phyloP scores from a whole-genome alignment of 2,797 vertebrate genomes.

The Eospalax fontanierii region DNA sequence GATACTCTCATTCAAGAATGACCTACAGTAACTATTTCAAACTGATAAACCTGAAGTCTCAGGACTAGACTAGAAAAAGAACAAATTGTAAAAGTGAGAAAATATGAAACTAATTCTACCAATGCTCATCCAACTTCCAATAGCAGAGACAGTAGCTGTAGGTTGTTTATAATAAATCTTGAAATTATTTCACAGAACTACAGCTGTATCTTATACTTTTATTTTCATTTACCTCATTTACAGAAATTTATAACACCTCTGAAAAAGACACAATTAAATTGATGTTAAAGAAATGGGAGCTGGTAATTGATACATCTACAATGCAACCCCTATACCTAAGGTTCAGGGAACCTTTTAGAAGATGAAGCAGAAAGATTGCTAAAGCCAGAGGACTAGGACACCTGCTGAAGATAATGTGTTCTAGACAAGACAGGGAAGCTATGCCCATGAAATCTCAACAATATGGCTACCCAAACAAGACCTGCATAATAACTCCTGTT shows the following conservation, averaged over 20 bases:
- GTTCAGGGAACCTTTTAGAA: too few species aligned
- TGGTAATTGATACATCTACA: too few species aligned
- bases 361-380: too few species aligned
- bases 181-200: constrained; percentile 24
- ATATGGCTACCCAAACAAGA: too few species aligned
- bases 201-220: constrained; percentile 55
- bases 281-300: neutral
- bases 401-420: too few species aligned
- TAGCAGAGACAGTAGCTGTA: neutral
- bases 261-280: constrained; percentile 18
- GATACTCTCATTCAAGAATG: constrained; percentile 56
- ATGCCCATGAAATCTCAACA: too few species aligned
- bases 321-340: too few species aligned
- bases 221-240: constrained; percentile 26
- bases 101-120: neutral
- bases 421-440: too few species aligned
- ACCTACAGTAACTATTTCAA: constrained; percentile 50
- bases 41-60: constrained; percentile 51
- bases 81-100: constrained; percentile 33
- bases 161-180: neutral
- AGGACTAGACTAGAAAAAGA: constrained; percentile 29
- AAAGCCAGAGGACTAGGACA: too few species aligned
- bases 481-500: too few species aligned
- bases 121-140: neutral
- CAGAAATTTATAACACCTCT: constrained; percentile 29